Conservation (phyloP, 2,888 invertebrate species). For the Synergus laeviventris region DNA sequence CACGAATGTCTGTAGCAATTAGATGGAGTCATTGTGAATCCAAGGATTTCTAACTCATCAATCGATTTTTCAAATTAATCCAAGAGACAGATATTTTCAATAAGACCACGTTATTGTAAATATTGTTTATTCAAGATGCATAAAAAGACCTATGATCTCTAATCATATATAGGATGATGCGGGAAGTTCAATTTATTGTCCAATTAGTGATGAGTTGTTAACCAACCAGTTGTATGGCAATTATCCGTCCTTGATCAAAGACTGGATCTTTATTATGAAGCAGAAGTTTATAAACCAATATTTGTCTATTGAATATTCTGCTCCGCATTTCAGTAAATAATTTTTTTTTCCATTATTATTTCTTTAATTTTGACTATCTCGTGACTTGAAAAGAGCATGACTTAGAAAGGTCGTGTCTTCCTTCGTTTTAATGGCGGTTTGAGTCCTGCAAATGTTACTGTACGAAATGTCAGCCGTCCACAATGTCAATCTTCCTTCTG, state of each 20-base stretch:
- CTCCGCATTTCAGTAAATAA: no score
- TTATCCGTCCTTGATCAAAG: not conserved
- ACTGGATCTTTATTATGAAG: not conserved
- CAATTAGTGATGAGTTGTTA: not conserved
- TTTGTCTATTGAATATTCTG: not conserved
- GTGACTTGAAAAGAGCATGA: not conserved
- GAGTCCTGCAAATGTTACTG: not conserved
- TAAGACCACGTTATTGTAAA: no score
- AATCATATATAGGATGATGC: not conserved
- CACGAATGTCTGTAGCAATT: not conserved
- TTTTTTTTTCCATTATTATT: no score
- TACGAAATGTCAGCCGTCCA: constrained; percentile 6
- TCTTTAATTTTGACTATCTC: not conserved
- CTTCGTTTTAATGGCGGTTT: not conserved
- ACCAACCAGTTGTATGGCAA: not conserved
- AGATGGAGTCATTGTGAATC: not conserved
- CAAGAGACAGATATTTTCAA: no score
- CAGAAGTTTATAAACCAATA: not conserved
- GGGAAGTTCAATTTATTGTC: not conserved
- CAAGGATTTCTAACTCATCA: not conserved
- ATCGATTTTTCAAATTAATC: not conserved
- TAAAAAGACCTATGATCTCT: no score
- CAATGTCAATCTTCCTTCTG: constrained; percentile 11
- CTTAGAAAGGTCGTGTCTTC: not conserved
- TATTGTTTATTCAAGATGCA: no score